Evolutionary conservation across 2,797 vertebrate genomes (phyloP).

Genomic region (Myiothlypis chrysogaster): DNA sequence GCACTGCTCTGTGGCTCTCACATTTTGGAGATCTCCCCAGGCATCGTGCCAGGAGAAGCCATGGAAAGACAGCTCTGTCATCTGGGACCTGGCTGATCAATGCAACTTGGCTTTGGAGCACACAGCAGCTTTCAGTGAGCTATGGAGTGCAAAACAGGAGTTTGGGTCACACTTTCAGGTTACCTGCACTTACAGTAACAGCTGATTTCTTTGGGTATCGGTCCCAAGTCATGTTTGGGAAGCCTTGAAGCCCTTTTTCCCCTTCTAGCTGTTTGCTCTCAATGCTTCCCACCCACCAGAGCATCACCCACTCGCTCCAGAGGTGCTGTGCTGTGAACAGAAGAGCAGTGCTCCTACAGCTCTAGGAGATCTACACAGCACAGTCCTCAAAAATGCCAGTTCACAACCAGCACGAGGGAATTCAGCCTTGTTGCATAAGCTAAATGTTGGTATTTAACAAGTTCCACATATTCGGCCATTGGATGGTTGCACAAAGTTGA

Average conservation of each 20-base stretch:
- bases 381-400: not conserved
- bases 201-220: not conserved
- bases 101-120: not conserved
- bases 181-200: not conserved
- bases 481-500: not conserved
- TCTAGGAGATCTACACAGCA: not conserved
- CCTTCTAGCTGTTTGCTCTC: not conserved
- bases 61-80: not conserved
- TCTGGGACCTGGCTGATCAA: not conserved
- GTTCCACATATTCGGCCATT: not conserved
- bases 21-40: not conserved
- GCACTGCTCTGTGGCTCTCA: not conserved
- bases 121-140: not conserved
- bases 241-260: not conserved
- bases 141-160: not conserved
- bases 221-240: not conserved
- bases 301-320: fast-evolving
- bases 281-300: not conserved
- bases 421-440: not conserved
- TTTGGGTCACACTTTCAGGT: not conserved
- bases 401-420: not conserved
- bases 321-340: no score
- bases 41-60: not conserved
- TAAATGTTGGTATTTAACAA: not conserved
- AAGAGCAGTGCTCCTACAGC: not conserved